phyloP scores from a whole-genome alignment of 2,888 invertebrate species.

The Brachyptera putata region DNA sequence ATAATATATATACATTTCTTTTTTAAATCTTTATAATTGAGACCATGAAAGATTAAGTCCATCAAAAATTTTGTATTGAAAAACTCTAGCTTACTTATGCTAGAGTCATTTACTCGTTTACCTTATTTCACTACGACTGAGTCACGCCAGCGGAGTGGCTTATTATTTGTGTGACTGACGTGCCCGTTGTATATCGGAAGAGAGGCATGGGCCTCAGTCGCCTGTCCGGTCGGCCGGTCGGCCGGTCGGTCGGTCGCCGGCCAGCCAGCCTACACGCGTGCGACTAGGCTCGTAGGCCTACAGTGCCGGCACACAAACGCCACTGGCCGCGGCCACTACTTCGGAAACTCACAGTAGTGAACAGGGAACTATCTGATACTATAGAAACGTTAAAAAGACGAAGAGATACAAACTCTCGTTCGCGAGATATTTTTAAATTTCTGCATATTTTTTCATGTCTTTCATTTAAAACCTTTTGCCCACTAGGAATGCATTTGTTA shows the following conservation, averaged over 20 bases:
- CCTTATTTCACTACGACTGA: constrained; percentile 29
- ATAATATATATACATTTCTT: constrained; percentile 36
- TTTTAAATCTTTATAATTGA: constrained; percentile 36
- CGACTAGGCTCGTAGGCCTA: background rate
- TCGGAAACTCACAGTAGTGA: no score
- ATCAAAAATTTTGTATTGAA: constrained; percentile 37
- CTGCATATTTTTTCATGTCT: constrained; percentile 34
- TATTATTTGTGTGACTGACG: no score
- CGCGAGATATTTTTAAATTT: constrained; percentile 33
- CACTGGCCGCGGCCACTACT: constrained; percentile 21
- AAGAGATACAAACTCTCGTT: constrained; percentile 35
- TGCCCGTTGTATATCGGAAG: background rate
- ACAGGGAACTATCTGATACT: constrained; percentile 35
- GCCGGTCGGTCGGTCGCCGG: background rate
- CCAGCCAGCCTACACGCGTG: background rate
- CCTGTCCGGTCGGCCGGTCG: background rate
- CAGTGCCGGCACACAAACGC: constrained; percentile 1
- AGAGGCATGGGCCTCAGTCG: background rate
- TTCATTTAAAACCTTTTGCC: constrained; percentile 37
- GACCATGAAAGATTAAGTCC: constrained; percentile 37
- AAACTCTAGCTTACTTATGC: constrained; percentile 34
- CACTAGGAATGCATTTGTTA: constrained; percentile 37
- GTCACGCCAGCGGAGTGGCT: constrained; percentile 18
- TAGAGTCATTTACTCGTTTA: constrained; percentile 34
- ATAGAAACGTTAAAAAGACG: constrained; percentile 34